phyloP scores from a whole-genome alignment of 2,113 vertebrate genomes.

The Geococcyx californianus region DNA sequence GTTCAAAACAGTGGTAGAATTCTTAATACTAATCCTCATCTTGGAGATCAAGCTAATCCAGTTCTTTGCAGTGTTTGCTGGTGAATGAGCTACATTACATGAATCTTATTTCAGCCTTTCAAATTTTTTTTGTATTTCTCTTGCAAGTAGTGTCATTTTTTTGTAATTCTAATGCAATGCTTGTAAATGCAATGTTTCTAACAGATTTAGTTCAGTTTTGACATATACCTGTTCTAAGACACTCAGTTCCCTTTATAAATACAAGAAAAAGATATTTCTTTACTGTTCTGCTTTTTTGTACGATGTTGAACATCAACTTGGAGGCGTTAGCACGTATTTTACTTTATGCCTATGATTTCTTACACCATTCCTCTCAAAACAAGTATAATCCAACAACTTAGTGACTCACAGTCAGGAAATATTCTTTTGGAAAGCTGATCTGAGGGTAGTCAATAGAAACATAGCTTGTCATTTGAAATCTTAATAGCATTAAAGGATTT shows the following conservation, averaged over 20 bases:
- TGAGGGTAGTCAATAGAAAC: constrained; percentile 9
- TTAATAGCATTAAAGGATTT: constrained; percentile 64
- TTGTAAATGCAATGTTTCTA: constrained; percentile 3
- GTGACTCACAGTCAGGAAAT: background rate
- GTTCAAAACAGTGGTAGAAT: constrained; percentile 14
- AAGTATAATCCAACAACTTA: background rate
- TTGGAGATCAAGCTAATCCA: constrained; percentile 19
- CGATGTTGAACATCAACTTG: background rate
- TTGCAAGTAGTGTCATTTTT: background rate
- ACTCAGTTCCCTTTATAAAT: background rate
- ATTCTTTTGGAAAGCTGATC: background rate
- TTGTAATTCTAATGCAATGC: background rate
- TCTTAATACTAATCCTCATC: constrained; percentile 38
- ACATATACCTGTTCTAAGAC: background rate
- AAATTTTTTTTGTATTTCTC: background rate
- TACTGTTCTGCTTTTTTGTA: background rate
- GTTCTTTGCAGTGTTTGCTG: constrained; percentile 2
- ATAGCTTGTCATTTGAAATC: constrained; percentile 57
- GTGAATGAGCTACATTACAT: background rate
- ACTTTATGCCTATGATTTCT: background rate
- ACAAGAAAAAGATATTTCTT: background rate
- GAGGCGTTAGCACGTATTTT: background rate
- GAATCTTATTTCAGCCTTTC: background rate
- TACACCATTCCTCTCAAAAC: background rate
- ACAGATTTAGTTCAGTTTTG: constrained; percentile 37